Conservation (phyloP, 2,888 invertebrate species). For the Gastrophysa polygoni region DNA sequence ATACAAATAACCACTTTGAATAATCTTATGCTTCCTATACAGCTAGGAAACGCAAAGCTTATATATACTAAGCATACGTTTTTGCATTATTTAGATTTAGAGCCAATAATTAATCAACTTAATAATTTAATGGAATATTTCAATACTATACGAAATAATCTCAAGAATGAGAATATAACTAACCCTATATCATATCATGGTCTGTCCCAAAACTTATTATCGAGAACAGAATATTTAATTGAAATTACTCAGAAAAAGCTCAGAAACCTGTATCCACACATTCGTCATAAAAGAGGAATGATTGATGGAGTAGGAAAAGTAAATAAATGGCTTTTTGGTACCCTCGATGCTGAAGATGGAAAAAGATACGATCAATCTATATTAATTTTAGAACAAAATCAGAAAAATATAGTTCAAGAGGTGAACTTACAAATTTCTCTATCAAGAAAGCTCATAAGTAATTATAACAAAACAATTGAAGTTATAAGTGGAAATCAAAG, state of each 20-base stretch:
- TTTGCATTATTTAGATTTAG: constrained; percentile 3
- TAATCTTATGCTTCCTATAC: no score
- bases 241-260: not conserved
- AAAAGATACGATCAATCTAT: no score
- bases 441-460: no score
- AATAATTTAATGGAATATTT: not conserved
- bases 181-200: constrained; percentile 1
- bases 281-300: constrained; percentile 12
- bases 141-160: not conserved
- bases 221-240: not conserved
- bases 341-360: no score
- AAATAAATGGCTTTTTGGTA: constrained; percentile 21
- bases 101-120: not conserved
- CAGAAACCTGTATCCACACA: not conserved
- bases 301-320: constrained; percentile 18
- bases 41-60: not conserved
- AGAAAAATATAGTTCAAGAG: no score
- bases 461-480: no score
- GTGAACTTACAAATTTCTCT: no score
- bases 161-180: not conserved
- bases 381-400: no score
- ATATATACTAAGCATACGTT: not conserved
- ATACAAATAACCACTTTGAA: no score
- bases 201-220: not conserved
- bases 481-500: no score